A percentile compares a stretch with the other conserved stretches of the same genome.
Evolutionary conservation across 64 coral and sea anemone genomes (phyloP).

Genomic region (Acropora yongei): DNA sequence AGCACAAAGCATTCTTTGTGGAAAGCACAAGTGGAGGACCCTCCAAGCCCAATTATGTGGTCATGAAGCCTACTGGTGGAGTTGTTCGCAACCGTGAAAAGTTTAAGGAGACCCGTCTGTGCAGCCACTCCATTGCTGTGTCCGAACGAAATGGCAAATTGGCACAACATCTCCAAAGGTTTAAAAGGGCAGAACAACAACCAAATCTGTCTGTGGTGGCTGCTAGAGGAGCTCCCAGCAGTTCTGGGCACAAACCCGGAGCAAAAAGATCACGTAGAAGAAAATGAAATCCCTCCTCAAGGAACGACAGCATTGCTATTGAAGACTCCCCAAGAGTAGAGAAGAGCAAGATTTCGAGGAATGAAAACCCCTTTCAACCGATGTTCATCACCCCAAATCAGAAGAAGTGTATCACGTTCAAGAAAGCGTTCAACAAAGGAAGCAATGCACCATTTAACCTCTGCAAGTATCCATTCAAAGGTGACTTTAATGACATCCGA

Average conservation of each 20-base stretch:
- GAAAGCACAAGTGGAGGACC: slow-evolving; percentile 26
- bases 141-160: slow-evolving; percentile 2
- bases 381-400: not conserved
- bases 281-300: not conserved
- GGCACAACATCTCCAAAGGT: not conserved
- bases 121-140: not conserved
- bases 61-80: slow-evolving; percentile 7
- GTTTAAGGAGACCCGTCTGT: slow-evolving; percentile 9
- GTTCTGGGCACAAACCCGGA: not conserved
- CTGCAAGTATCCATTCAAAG: slow-evolving; percentile 1
- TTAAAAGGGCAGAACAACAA: not conserved
- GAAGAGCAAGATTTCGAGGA: not conserved
- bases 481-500: not conserved
- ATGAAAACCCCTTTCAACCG: not conserved
- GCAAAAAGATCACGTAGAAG: not conserved
- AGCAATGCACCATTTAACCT: slow-evolving; percentile 11
- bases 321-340: not conserved
- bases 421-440: slow-evolving; percentile 13
- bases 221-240: not conserved
- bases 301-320: not conserved
- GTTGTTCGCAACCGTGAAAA: slow-evolving; percentile 22
- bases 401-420: not conserved
- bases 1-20: slow-evolving; percentile 9
- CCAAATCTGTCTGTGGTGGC: not conserved
- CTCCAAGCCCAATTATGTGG: slow-evolving; percentile 16